Conservation (phyloP, 2,113 vertebrate genomes). For the Misgurnus mizolepis region DNA sequence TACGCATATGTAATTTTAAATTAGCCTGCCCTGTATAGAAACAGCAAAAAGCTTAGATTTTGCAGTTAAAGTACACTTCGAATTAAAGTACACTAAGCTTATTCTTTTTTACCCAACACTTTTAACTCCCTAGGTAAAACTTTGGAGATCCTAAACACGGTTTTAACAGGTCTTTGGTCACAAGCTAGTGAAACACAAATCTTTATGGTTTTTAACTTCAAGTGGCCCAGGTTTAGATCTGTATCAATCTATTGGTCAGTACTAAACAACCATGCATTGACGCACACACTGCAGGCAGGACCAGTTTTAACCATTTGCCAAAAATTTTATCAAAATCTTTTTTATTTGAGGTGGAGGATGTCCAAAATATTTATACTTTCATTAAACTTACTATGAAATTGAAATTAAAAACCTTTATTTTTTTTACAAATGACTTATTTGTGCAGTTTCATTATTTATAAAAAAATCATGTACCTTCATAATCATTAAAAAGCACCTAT, state of each 20-base stretch:
- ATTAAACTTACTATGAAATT: too few relatives aligned
- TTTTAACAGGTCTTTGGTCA: slow-evolving; percentile 46
- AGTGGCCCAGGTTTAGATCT: slow-evolving; percentile 33
- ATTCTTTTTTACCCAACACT: slow-evolving; percentile 27
- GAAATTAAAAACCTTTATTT: too few relatives aligned
- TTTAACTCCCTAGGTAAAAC: not conserved
- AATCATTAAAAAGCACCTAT: too few relatives aligned
- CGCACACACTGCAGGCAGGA: slow-evolving; percentile 5
- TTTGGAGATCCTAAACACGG: not conserved
- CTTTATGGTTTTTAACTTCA: slow-evolving; percentile 44
- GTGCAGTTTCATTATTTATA: too few relatives aligned
- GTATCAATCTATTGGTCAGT: not conserved
- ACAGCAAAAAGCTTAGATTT: not conserved
- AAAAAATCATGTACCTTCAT: too few relatives aligned
- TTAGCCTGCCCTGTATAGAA: slow-evolving; percentile 33
- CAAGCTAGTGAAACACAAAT: slow-evolving; percentile 37
- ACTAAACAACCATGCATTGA: slow-evolving; percentile 36
- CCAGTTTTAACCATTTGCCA: slow-evolving; percentile 40
- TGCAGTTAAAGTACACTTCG: not conserved
- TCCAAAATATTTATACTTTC: too few relatives aligned
- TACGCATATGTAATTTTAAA: slow-evolving; percentile 43
- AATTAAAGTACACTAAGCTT: slow-evolving; percentile 23
- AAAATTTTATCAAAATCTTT: slow-evolving; percentile 26
- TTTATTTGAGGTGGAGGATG: not conserved
- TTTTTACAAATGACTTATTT: too few relatives aligned